Base-by-base conservation (phyloP, 2,888 invertebrate species). In the Boloria selene region DNA sequence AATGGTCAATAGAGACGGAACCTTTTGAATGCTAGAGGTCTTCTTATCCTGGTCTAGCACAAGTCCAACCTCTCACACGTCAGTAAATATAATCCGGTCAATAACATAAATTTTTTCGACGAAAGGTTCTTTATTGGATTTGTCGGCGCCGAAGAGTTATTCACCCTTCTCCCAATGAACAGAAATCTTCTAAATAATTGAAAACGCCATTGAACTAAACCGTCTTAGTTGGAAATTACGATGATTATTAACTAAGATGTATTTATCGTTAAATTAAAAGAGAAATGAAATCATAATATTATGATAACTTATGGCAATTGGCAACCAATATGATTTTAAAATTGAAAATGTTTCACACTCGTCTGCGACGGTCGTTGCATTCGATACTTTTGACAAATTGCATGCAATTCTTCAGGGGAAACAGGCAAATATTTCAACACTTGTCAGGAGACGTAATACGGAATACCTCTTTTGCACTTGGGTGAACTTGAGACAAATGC, bases 61-160 rank as follows among this genome's bases (percentile, higher is more conserved):
- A 73, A 74, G 75, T 73, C 74, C 76, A 79, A 78, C 79, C n/a
- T 83, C 82, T 85, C 83, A 78, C 85, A 85, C 85, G 88, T 88
- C 88, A 87, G 80, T 83, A 80, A 79, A 78, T 81, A 88, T 88
- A 90, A 88, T 87, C 85, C 86, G 88, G 87, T 87, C 88, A 89
- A 88, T 89, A 88, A 88, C 88, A 89, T 89, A 89, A 87, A 88
- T 88, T 88, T 88, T 67, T 87, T 81, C 77, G 80, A 84, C 83
- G 83, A 85, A 84, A 78, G 83, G 79, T 83, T 84, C 88, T 87
- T 87, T 90, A 90, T 89, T 88, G 86, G 84, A 87, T 88, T 88
- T 84, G 85, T 83, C 87, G 85, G 82, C 83, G 82, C 80, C 80
- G 78, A 77, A 79, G 80, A 84, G 81, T 83, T 81, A 80, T 85